Conservation (phyloP, 2,888 invertebrate genomes). For the Agonum fuliginosum region DNA sequence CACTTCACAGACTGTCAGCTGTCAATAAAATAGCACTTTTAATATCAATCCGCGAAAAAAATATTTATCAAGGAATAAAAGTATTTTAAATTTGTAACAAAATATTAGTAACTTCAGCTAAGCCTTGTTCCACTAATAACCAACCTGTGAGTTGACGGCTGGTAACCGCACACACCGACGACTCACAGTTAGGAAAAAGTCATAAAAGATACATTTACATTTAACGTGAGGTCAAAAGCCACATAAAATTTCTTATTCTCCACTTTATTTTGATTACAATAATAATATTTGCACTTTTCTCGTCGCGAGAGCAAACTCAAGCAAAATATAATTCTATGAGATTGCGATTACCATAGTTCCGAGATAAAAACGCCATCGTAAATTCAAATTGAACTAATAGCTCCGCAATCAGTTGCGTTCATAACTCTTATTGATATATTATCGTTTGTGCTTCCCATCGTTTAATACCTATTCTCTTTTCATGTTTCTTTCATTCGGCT, state of each 20-base stretch:
- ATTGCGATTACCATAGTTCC: slow-evolving; percentile 28
- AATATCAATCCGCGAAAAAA: too few species aligned
- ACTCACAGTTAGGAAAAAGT: too few species aligned
- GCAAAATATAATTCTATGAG: slow-evolving; percentile 17
- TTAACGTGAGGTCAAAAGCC: too few species aligned
- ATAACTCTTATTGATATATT: slow-evolving; percentile 49
- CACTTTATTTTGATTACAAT: neutral
- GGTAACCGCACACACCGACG: too few species aligned
- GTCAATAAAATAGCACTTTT: too few species aligned
- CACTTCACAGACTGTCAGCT: too few species aligned
- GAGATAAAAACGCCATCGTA: slow-evolving; percentile 28
- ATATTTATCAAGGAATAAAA: too few species aligned
- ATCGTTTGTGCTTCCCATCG: slow-evolving; percentile 18
- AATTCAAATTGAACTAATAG: slow-evolving; percentile 48
- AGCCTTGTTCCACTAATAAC: too few species aligned
- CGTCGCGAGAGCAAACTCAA: neutral
- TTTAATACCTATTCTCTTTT: slow-evolving; percentile 44
- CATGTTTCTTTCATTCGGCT: slow-evolving; percentile 35
- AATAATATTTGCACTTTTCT: neutral
- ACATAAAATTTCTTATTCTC: neutral
- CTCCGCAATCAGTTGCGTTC: slow-evolving; percentile 13
- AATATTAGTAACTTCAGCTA: too few species aligned
- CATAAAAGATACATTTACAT: too few species aligned
- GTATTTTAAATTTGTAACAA: too few species aligned
- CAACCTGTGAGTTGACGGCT: too few species aligned